Evolutionary conservation across 2,797 vertebrate species (phyloP).

Genomic region (Astyanax mexicanus): DNA sequence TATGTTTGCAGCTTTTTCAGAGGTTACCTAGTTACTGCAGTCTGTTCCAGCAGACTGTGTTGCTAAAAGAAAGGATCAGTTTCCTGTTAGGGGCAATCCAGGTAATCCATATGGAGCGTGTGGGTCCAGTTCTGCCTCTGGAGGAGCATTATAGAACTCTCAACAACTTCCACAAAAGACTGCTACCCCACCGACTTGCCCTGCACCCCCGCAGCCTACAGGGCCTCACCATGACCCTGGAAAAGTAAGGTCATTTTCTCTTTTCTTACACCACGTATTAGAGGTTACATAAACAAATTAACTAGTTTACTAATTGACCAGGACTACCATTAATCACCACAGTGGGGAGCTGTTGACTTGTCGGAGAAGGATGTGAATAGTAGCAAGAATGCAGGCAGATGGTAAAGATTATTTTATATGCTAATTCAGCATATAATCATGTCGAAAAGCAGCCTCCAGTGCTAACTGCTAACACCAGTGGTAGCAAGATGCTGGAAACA

Average conservation of each 20-base stretch:
- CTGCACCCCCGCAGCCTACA: slow-evolving; percentile 90
- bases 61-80: slow-evolving; percentile 89
- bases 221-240: slow-evolving; percentile 87
- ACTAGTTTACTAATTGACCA: too few relatives aligned
- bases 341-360: too few relatives aligned
- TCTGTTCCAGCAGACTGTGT: slow-evolving; percentile 84
- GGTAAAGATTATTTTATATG: too few relatives aligned
- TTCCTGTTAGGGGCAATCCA: slow-evolving; percentile 88
- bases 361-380: too few relatives aligned
- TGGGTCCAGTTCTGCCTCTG: slow-evolving; percentile 83
- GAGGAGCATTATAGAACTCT: slow-evolving; percentile 87
- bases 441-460: too few relatives aligned
- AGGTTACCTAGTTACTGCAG: slow-evolving; percentile 84
- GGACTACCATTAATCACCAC: too few relatives aligned
- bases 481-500: too few relatives aligned
- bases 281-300: too few relatives aligned
- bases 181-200: slow-evolving; percentile 74
- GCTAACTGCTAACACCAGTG: too few relatives aligned
- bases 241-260: slow-evolving; percentile 77
- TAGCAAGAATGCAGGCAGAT: too few relatives aligned
- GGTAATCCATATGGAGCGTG: slow-evolving; percentile 85
- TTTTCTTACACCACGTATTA: too few relatives aligned
- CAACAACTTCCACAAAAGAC: slow-evolving; percentile 80
- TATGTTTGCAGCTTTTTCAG: slow-evolving; percentile 83
- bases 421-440: too few relatives aligned